These are phyloP conservation scores for Sebastes itinus DNA, from an alignment of 2,797 vertebrate genomes.

Conservation along the genomic window DNA sequence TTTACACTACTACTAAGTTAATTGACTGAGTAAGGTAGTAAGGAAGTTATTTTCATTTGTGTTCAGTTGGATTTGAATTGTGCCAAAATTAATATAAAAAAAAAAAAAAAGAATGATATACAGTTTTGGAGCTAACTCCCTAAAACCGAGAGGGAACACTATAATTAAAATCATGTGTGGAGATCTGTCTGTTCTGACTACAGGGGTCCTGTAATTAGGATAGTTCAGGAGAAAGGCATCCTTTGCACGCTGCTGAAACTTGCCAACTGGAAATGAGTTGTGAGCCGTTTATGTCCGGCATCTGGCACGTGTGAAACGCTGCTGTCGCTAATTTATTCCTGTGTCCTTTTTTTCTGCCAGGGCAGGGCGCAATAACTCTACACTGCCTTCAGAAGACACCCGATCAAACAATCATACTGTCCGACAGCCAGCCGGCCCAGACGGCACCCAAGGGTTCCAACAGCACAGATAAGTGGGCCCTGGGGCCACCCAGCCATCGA, in stretches of 20 bases:
- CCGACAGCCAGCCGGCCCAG: conserved; percentile 91
- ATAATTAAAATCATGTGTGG: background rate
- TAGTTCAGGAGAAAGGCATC: background rate
- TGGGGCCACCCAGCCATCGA: conserved; percentile 33
- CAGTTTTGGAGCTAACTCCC: background rate
- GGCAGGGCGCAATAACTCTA: conserved; percentile 77
- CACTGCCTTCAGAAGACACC: conserved; percentile 86
- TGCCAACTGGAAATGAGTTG: background rate
- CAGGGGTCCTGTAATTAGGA: background rate
- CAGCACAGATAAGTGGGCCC: conserved; percentile 91
- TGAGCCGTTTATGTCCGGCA: background rate
- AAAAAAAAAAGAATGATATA: background rate
- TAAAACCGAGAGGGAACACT: background rate
- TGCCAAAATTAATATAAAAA: background rate
- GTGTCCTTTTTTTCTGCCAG: conserved; percentile 52
- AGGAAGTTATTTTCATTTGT: background rate
- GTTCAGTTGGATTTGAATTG: background rate
- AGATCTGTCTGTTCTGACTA: background rate
- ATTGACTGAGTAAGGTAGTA: background rate
- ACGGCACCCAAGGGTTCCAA: conserved; percentile 94
- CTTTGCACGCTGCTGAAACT: background rate
- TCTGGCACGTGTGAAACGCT: background rate
- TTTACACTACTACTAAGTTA: background rate
- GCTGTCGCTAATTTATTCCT: conserved; percentile 3
- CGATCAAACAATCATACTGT: conserved; percentile 91